A percentile compares a stretch with the other conserved stretches of the same genome.
phyloP scores from a whole-genome alignment of 2,797 vertebrate species.

The Distichodus sexfasciatus region DNA sequence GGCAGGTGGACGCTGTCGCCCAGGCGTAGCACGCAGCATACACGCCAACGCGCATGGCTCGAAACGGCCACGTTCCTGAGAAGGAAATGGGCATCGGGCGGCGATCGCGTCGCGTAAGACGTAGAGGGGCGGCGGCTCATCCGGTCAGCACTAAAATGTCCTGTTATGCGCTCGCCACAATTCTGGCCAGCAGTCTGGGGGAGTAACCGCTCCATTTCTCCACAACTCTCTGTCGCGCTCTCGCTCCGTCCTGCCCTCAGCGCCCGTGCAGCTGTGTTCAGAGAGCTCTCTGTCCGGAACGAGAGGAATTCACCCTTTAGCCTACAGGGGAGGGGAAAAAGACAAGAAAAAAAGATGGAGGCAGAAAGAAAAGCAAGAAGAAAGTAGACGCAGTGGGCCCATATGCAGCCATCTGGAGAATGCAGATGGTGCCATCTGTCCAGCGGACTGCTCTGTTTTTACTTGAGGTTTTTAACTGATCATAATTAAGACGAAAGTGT shows the following conservation, averaged over 20 bases:
- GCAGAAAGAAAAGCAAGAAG: neutral
- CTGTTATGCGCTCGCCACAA: too few relatives aligned
- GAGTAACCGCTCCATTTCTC: neutral
- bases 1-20: neutral
- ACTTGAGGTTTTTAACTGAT: constrained; percentile 41
- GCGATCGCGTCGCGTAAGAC: neutral
- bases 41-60: neutral
- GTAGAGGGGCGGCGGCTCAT: neutral
- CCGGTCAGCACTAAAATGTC: too few relatives aligned
- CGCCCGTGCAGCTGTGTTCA: constrained; percentile 1
- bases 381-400: neutral
- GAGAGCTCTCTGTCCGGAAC: neutral
- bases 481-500: constrained; percentile 6
- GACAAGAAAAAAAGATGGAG: neutral
- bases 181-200: too few relatives aligned
- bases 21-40: neutral
- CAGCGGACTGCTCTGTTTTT: constrained; percentile 34
- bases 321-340: neutral
- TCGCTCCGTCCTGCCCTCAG: neutral
- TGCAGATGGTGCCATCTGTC: constrained; percentile 50
- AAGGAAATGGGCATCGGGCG: neutral
- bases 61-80: too few relatives aligned
- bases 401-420: constrained; percentile 47
- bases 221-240: neutral
- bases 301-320: neutral